These are phyloP conservation scores for Nemopilema nomurai DNA, from an alignment of 30 jellyfish, hydroid and myxozoan species.

Conservation along the genomic window DNA sequence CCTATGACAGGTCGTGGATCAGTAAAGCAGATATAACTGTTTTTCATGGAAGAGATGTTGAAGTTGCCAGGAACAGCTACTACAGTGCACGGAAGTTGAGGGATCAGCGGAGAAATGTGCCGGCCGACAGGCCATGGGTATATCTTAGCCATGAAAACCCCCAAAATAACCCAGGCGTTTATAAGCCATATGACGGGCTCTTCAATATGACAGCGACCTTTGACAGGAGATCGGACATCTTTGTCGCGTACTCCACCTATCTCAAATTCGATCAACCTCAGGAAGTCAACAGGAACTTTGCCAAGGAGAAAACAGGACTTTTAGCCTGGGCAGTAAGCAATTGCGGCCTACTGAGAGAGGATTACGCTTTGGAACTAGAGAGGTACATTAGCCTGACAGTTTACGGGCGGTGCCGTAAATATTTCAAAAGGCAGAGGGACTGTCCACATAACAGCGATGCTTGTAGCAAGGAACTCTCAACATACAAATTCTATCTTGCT, in stretches of 20 bases:
- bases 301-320: conserved; percentile 69
- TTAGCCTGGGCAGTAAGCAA: conserved; percentile 91
- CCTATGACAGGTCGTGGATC: conserved; percentile 73
- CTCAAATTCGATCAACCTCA: not conserved
- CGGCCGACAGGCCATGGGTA: conserved; percentile 80
- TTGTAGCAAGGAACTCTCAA: conserved; percentile 62
- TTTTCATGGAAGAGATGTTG: conserved; percentile 87
- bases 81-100: conserved; percentile 49
- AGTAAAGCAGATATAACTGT: conserved; percentile 65
- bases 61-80: conserved; percentile 4
- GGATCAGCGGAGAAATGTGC: conserved; percentile 34
- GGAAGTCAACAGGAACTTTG: conserved; percentile 45
- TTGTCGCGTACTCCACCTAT: conserved; percentile 11
- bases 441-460: conserved; percentile 52
- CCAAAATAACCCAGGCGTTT: not conserved
- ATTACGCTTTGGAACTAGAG: conserved; percentile 84
- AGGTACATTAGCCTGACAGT: conserved; percentile 80
- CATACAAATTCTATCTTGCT: conserved; percentile 79
- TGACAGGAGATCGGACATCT: conserved; percentile 72
- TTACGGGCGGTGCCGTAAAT: conserved; percentile 81
- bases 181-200: conserved; percentile 75
- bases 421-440: conserved; percentile 51
- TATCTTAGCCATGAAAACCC: conserved; percentile 96
- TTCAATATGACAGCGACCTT: conserved; percentile 95
- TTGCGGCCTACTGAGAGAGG: conserved; percentile 79